A percentile compares a stretch with the other conserved stretches of the same genome.
Conservation (phyloP, 1,140 invertebrate genomes). For the Prorops nasuta region DNA sequence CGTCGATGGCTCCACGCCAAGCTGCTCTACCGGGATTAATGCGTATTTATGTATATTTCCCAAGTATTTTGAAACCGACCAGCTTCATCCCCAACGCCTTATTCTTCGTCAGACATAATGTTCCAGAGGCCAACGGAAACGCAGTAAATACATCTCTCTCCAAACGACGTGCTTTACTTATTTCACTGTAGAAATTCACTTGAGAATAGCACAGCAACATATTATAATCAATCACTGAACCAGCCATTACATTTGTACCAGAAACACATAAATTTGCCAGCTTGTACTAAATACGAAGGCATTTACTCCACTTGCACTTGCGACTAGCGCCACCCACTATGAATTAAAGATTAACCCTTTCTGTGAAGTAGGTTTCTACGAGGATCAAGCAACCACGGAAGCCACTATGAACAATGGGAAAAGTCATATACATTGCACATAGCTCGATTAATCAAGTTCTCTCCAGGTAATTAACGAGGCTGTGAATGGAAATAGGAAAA, state of each 20-base stretch:
- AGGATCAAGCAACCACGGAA: conserved; percentile 14
- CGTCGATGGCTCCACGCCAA: conserved; percentile 51
- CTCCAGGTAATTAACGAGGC: conserved; percentile 16
- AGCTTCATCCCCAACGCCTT: not conserved
- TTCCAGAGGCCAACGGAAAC: not conserved
- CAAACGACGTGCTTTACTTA: too few relatives aligned
- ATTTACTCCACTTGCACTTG: conserved; percentile 9
- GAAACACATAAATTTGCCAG: conserved; percentile 1
- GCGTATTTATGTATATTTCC: conserved; percentile 44
- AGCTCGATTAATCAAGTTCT: conserved; percentile 19
- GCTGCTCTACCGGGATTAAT: conserved; percentile 40
- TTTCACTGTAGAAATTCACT: too few relatives aligned
- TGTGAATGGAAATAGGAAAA: not conserved
- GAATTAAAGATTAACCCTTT: conserved; percentile 36
- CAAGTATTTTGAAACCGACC: conserved; percentile 36
- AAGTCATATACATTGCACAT: conserved; percentile 17
- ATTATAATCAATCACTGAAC: conserved; percentile 35
- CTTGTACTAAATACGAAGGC: conserved; percentile 10
- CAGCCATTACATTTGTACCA: conserved; percentile 8
- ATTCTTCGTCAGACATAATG: not conserved
- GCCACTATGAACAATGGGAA: conserved; percentile 19
- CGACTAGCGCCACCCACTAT: conserved; percentile 21
- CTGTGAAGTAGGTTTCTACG: conserved; percentile 17
- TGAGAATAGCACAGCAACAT: conserved; percentile 33
- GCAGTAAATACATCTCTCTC: not conserved